Conservation (phyloP, 2,113 vertebrate species). For the Odontesthes bonariensis region DNA sequence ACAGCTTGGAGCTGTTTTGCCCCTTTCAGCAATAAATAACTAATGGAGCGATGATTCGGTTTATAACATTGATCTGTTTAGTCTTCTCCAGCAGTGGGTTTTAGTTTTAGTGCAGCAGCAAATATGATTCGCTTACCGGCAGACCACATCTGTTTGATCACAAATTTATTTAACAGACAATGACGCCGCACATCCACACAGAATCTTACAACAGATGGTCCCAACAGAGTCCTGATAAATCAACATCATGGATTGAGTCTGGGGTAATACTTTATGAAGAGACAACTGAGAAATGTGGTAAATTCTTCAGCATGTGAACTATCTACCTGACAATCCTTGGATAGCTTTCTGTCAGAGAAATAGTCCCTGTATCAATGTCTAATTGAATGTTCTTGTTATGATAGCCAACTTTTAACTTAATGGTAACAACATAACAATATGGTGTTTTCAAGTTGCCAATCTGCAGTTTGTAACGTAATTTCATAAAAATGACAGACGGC, state of each 20-base stretch:
- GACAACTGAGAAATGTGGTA: background rate
- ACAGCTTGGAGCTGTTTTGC: slow-evolving; percentile 12
- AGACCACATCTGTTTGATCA: background rate
- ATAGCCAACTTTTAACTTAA: background rate
- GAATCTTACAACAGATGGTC: background rate
- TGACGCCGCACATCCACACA: background rate
- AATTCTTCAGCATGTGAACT: background rate
- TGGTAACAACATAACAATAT: no score
- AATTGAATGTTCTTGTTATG: background rate
- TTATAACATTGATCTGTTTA: background rate
- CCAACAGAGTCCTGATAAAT: background rate
- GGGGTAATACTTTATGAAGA: background rate
- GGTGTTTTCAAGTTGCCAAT: no score
- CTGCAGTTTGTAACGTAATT: background rate
- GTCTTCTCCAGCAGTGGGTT: background rate
- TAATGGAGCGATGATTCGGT: background rate
- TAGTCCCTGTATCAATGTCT: background rate
- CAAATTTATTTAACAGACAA: background rate
- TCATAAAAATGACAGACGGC: no score
- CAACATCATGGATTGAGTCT: background rate
- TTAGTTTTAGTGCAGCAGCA: background rate
- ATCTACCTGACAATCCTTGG: background rate
- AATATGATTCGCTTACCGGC: background rate
- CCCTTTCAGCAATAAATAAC: slow-evolving; percentile 2
- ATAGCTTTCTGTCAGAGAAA: background rate